Percentiles rank a stretch among this genome's conserved stretches.
Conservation (phyloP, 2,797 vertebrate genomes). For the Columba guinea region DNA sequence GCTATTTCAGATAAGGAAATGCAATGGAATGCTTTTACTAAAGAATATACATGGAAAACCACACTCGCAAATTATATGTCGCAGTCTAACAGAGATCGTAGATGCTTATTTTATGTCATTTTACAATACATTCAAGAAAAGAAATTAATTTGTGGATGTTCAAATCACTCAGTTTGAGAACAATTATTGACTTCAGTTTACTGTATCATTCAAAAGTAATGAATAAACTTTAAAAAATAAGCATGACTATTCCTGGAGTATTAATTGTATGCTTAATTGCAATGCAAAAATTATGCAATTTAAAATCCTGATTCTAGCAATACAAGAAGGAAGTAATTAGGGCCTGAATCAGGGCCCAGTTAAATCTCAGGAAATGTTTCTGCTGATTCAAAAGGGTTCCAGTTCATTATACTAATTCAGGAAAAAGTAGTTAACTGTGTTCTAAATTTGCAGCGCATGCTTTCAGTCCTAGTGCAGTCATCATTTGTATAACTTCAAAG, state of each 20-base stretch:
- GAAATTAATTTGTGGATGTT: background rate
- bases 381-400: background rate
- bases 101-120: background rate
- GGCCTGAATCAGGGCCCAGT: background rate
- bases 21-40: background rate
- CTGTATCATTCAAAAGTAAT: background rate
- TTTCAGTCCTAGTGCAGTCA: background rate
- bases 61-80: background rate
- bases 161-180: background rate
- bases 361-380: background rate
- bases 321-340: conserved; percentile 30
- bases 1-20: conserved; percentile 62
- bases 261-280: conserved; percentile 5
- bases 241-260: background rate
- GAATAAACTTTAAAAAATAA: background rate
- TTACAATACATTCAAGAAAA: background rate
- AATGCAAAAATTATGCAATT: background rate
- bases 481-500: background rate
- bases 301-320: background rate
- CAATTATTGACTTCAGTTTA: background rate
- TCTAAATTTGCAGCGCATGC: background rate
- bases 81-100: background rate
- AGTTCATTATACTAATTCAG: conserved; percentile 14
- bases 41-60: background rate
- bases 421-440: background rate